Evolutionary conservation across 1,140 invertebrate species (phyloP), one percentile per base, ranked within the genome.

Genomic region (Oppia nitens): DNA sequence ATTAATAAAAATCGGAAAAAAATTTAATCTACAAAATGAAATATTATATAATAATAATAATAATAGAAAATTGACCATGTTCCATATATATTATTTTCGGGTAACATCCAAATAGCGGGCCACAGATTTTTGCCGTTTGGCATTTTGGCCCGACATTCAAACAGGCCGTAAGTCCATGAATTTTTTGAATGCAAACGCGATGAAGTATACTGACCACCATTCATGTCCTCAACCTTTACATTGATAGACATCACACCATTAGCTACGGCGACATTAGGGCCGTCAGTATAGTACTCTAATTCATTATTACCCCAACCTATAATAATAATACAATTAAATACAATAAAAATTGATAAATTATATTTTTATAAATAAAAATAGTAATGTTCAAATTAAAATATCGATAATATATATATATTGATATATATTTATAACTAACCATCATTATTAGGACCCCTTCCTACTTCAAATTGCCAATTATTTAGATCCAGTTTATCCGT

Each of bases 391-490:
- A n/a, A n/a, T n/a, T n/a, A n/a, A n/a, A n/a, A n/a, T n/a, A n/a
- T n/a, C n/a, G n/a, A n/a, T n/a, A n/a, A n/a, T 14, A 47, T 14
- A 14, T 47, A 14, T 47, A n/a, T 47, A n/a, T n/a, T 47, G n/a
- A n/a, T 14, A 14, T 47, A 14, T 47, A 47, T 47, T 47, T 47
- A 14, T 14, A 47, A 14, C 14, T 47, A 47, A 14, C 51, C 28
- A 14, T n/a, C 32, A 54, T 56, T 57, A 1, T 58, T 55, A 53
- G 49, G 45, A 2, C 61, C 53, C 47, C 49, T 40, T 25, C 57
- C 60, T 21, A 40, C 40, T 48, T 62, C 60, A 24, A 48, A 55
- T 21, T 17, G 25, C 63, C 63, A 64, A 25, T 64, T 63, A 21
- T n/a, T 20, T 48, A 12, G n/a, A 52, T 63, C 57, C 9, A 55